Evolutionary conservation across 2,113 vertebrate species (phyloP), one percentile per base, ranked within the genome.

Genomic region (Butorides virescens): DNA sequence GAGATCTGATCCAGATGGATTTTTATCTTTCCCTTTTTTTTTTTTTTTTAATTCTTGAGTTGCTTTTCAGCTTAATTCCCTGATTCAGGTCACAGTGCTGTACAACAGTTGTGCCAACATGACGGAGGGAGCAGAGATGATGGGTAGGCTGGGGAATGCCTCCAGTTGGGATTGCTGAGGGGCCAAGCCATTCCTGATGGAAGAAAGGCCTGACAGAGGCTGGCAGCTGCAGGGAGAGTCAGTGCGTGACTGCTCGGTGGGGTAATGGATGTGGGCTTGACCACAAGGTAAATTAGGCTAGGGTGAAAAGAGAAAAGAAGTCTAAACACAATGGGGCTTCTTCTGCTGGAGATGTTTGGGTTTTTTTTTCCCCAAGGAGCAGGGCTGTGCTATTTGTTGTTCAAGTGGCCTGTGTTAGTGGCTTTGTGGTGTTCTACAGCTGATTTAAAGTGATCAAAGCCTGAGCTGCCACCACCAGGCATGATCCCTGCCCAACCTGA

Each of bases 61-160:
- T 66, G 37, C 55, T 94, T 90, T 90, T 88, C 50, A 50, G 25
- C 17, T 59, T 23, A 70, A 58, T 65, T 84, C n/a, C 22, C 29
- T 4, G 4, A 1, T 70, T 88, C 13, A 49, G 34, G 37, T 49
- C 49, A n/a, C 46, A 59, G 16, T 0, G 0, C 37, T 16, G 37
- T 61, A 55, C 37, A 74, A 16, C 53, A 36, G 78, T 75, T 71
- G 46, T 85, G 61, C 59, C 0, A 0, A 16, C 29, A 5, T 3
- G 4, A 16, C 0, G 1, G 13, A 49, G 37, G 70, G 66, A 86
- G 22, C 26, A 65, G n/a, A 47, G 17, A 14, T 79, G 66, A 29
- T 62, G n/a, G 44, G 47, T 9, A 75, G 27, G 10, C 19, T 91
- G 50, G 29, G 25, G 17, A 42, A 8, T 74, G 30, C 19, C 44